These are phyloP conservation scores for Phalacrocorax pelagicus DNA, from an alignment of 2,113 vertebrate species.

Conservation along the genomic window DNA sequence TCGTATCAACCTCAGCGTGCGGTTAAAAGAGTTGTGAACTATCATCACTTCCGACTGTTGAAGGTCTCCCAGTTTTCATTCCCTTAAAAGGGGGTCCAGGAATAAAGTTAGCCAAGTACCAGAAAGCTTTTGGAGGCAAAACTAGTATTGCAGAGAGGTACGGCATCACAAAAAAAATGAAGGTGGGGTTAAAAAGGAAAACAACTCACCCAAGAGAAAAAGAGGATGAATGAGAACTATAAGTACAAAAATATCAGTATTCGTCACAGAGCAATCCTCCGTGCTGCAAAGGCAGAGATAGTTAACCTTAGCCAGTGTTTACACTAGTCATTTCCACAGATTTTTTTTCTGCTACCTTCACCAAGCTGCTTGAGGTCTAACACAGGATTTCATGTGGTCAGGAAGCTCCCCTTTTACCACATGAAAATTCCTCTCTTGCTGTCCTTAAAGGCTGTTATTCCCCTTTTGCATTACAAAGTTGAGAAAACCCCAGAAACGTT, in stretches of 20 bases:
- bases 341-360: background rate
- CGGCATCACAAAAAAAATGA: background rate
- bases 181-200: accelerated
- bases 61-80: background rate
- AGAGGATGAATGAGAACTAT: background rate
- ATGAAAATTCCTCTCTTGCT: background rate
- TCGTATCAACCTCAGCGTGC: background rate
- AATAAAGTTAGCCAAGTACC: background rate
- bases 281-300: background rate
- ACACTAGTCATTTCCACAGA: background rate
- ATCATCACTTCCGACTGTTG: background rate
- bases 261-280: background rate
- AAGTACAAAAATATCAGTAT: background rate
- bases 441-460: constrained; percentile 21
- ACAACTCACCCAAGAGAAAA: background rate
- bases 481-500: constrained; percentile 40
- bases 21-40: background rate
- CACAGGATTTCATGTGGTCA: background rate
- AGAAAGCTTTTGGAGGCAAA: background rate
- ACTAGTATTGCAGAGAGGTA: background rate
- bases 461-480: constrained; percentile 7
- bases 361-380: background rate
- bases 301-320: background rate
- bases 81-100: background rate
- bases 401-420: constrained; percentile 9